These are phyloP conservation scores for Thelaira solivaga DNA, from an alignment of 2,888 invertebrate genomes.

Conservation along the genomic window DNA sequence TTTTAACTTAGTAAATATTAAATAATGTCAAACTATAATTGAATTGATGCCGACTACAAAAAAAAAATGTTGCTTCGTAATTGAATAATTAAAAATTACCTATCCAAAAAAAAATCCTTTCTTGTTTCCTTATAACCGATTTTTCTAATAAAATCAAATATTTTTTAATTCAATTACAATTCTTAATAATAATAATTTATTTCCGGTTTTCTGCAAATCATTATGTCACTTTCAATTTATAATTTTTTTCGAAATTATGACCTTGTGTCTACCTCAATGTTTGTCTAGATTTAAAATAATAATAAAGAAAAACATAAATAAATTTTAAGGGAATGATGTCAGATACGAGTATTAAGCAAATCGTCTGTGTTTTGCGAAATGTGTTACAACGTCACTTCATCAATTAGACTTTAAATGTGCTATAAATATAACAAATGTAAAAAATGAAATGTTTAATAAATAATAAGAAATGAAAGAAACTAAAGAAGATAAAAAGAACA, in stretches of 20 bases:
- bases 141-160: too few relatives aligned
- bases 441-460: background rate
- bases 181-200: background rate
- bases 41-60: too few relatives aligned
- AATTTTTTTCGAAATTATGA: constrained; percentile 24
- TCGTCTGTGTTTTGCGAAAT: constrained; percentile 34
- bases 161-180: background rate
- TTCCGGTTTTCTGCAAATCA: constrained; percentile 24
- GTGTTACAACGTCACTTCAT: constrained; percentile 35
- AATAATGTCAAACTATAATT: too few relatives aligned
- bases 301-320: constrained; percentile 4
- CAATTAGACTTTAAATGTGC: constrained; percentile 19
- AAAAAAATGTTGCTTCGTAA: too few relatives aligned
- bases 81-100: too few relatives aligned
- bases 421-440: background rate
- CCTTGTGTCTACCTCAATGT: constrained; percentile 45
- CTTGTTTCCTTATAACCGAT: background rate
- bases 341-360: constrained; percentile 25
- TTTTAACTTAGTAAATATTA: too few relatives aligned
- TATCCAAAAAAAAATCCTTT: background rate
- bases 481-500: background rate
- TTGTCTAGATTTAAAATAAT: constrained; percentile 46
- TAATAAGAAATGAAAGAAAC: too few relatives aligned
- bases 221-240: constrained; percentile 41
- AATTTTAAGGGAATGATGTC: constrained; percentile 50